Percentiles rank a stretch among this genome's conserved stretches.
These are phyloP conservation scores for Neotragus pygmaeus DNA, from an alignment of 2,113 vertebrate genomes.

Conservation along the genomic window DNA sequence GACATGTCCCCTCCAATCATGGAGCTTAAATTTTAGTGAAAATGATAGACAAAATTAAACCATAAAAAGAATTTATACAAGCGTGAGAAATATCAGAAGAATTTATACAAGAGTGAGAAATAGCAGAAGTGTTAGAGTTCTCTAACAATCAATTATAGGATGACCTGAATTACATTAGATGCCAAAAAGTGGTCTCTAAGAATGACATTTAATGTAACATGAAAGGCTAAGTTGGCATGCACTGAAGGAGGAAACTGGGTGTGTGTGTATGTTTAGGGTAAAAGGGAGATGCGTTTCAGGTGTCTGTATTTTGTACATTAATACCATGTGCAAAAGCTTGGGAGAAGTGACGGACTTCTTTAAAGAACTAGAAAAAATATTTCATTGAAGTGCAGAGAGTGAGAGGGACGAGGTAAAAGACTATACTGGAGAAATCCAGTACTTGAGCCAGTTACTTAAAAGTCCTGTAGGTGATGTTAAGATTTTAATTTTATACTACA, in stretches of 20 bases:
- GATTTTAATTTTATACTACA: neutral
- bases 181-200: neutral
- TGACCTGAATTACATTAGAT: neutral
- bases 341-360: neutral
- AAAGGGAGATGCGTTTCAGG: rapidly evolving
- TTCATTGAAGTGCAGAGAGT: neutral
- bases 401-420: neutral
- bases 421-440: neutral
- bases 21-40: neutral
- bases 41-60: neutral
- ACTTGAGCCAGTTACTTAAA: neutral
- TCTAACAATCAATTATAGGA: neutral
- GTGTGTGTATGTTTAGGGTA: neutral
- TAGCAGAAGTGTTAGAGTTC: neutral
- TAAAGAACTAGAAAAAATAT: neutral
- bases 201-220: neutral
- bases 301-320: neutral
- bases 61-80: neutral
- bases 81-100: neutral
- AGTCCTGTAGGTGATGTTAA: neutral
- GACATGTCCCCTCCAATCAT: neutral
- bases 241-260: neutral
- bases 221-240: neutral
- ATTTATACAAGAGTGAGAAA: neutral
- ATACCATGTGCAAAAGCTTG: neutral